A percentile compares a stretch with the other conserved stretches of the same genome.
phyloP scores from a whole-genome alignment of 2,113 vertebrate genomes.

The Mormyrus iriodes region DNA sequence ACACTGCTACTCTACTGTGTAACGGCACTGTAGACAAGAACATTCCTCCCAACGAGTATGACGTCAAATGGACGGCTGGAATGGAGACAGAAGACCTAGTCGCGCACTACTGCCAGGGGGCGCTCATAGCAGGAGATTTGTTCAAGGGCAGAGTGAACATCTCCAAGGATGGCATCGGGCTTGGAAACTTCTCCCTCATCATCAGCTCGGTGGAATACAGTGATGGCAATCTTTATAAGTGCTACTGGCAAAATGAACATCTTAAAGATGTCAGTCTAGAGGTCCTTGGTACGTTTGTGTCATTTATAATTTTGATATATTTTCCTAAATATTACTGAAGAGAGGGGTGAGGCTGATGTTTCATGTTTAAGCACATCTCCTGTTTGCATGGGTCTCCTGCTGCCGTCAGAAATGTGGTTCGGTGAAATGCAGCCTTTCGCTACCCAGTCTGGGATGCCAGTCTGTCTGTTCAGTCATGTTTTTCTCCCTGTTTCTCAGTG shows the following conservation, averaged over 20 bases:
- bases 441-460: neutral
- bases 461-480: neutral
- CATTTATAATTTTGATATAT: neutral
- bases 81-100: neutral
- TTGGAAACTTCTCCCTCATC: neutral
- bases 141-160: neutral
- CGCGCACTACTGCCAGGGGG: neutral
- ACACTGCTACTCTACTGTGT: neutral
- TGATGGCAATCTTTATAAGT: neutral
- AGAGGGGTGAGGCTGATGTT: neutral
- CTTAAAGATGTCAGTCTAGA: neutral
- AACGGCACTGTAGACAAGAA: neutral
- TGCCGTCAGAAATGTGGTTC: neutral
- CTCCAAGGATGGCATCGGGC: neutral
- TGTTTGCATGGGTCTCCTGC: neutral
- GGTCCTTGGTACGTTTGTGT: neutral
- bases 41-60: neutral
- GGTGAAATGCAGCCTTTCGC: neutral
- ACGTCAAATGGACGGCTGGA: neutral
- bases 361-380: neutral
- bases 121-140: neutral
- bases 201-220: neutral
- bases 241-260: fast-evolving
- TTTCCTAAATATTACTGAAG: neutral
- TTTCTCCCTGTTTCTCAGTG: neutral